Evolutionary conservation across 2,113 vertebrate genomes (phyloP), one percentile per base, ranked within the genome.

Genomic region (Xenus cinereus): DNA sequence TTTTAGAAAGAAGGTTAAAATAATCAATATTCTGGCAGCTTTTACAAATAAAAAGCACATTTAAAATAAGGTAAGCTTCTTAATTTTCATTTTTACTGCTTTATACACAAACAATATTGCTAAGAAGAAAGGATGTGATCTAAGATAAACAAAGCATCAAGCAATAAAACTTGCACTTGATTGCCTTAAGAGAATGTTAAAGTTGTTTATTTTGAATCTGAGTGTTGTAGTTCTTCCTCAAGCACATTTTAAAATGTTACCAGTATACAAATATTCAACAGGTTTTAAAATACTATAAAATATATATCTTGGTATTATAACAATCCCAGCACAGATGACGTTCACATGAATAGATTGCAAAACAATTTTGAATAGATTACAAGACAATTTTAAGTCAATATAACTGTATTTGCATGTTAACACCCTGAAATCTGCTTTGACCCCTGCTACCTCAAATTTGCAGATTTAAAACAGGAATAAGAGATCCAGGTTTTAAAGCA

Each of bases 191-290:
- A 56, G 17, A 86, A 71, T 54, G 45, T n/a, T 85, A 33, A 87
- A 95, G 51, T 95, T 95, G 57, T 24, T 90, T 86, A 41, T 84
- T 64, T 45, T 79, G 39, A 62, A 76, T 33, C 18, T 7, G 41
- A 94, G n/a, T 60, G 88, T 19, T 20, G 13, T 24, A 84, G 56
- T 13, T 43, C 35, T 81, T 76, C 15, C 67, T 56, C 19, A 68
- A 83, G 41, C 15, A 64, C 9, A 53, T 39, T 89, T 81, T 56
- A 51, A 54, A 6, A 71, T n/a, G 46, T 37, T 32, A 50, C 41
- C 35, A 91, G 56, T 8, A 93, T 83, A 77, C 66, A 91, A 69
- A 77, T 33, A 88, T 57, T 69, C 94, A 97, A 94, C 77, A 96
- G 62, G 68, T 93, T 88, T 89, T 72, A 16, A 93, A 80, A 88